Evolutionary conservation across 2,888 invertebrate species (phyloP), one percentile per base, ranked within the genome.

Genomic region (Malachius bipustulatus): DNA sequence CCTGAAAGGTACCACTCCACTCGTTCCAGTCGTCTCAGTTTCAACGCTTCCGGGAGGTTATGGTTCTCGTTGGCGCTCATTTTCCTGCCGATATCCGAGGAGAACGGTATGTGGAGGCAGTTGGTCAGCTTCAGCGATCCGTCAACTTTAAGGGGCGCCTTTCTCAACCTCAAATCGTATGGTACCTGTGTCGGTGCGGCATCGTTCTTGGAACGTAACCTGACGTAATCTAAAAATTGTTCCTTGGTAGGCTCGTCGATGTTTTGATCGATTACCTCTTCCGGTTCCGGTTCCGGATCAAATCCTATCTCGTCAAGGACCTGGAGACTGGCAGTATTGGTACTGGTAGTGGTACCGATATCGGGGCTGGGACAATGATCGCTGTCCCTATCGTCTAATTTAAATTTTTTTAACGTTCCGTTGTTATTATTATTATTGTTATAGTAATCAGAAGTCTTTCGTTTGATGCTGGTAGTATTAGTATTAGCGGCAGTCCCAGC

Each of bases 1-100:
- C 41, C 44, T 35, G 51, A 55, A 4, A 55, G 40, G 40, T 52
- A 55, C 47, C 56, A 48, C 30, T 55, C 55, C n/a, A 45, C 37
- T 16, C 53, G 41, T 39, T 57, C 49, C 15, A 50, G 36, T 41
- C 51, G 47, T 28, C 45, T 42, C 13, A 45, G 31, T 32, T 47
- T 48, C 4, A 47, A 38, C 10, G 50, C 46, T 30, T 48, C 47
- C 13, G 50, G 39, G 11, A 56, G 40, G 34, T 26, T 38, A 34
- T 46, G 50, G 34, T 48, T 46, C 30, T 47, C 47, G 28, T 41
- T 40, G 12, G 42, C 37, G 31, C 50, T 47, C 30, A 56, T 40
- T 26, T 44, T 41, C 31, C 45, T 42, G 4, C 59, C 56, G 30
- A 54, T 39, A 38, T 57, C 52, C 3, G 57, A 59, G 2, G 56